Evolutionary conservation across 2,888 invertebrate species (phyloP).

Genomic region (Perizoma flavofasciatum): DNA sequence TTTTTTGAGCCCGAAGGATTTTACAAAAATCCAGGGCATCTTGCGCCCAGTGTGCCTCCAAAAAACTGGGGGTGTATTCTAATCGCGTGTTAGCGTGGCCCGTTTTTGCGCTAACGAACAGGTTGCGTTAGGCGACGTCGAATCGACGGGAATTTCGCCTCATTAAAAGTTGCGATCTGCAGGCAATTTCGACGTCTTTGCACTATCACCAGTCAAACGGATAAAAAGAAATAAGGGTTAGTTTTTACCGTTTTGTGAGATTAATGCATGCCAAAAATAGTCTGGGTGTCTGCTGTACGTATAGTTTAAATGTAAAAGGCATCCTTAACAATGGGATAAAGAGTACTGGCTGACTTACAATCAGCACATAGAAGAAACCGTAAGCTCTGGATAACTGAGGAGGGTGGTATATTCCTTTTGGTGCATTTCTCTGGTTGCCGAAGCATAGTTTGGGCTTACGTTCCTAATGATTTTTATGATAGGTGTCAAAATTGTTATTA

Average conservation of each 20-base stretch:
- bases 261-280: background rate
- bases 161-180: conserved; percentile 83
- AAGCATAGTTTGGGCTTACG: too few relatives aligned
- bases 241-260: conserved; percentile 19
- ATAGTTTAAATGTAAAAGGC: too few relatives aligned
- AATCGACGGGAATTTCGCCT: conserved; percentile 81
- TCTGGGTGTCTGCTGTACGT: background rate
- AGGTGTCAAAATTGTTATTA: too few relatives aligned
- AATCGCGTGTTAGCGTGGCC: conserved; percentile 82
- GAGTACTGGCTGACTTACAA: too few relatives aligned
- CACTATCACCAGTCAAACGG: conserved; percentile 60
- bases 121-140: conserved; percentile 78
- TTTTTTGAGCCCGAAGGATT: too few relatives aligned
- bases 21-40: background rate
- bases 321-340: too few relatives aligned
- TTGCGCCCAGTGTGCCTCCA: conserved; percentile 58
- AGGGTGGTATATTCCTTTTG: too few relatives aligned
- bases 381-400: too few relatives aligned
- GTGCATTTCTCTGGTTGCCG: too few relatives aligned
- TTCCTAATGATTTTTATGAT: too few relatives aligned
- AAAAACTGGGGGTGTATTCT: conserved; percentile 72
- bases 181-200: conserved; percentile 78
- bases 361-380: too few relatives aligned
- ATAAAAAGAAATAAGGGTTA: conserved; percentile 17
- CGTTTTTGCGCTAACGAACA: conserved; percentile 83